Evolutionary conservation across 2,888 invertebrate genomes (phyloP).

Genomic region (Eupithecia subfuscata): DNA sequence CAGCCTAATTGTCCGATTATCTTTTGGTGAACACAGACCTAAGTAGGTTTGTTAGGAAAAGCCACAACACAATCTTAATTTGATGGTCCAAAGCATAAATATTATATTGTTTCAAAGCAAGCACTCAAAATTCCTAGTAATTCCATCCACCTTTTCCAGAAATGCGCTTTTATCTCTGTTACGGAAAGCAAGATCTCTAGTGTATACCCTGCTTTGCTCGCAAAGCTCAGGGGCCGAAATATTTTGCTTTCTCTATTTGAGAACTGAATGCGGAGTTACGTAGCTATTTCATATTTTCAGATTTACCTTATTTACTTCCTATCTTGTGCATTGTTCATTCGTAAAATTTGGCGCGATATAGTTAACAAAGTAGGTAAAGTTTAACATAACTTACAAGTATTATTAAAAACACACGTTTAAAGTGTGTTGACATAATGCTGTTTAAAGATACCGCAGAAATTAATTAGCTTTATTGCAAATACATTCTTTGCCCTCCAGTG

Average conservation of each 20-base stretch:
- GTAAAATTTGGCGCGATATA: not conserved
- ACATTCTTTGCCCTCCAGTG: too few species aligned
- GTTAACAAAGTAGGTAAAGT: not conserved
- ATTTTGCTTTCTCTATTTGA: slow-evolving; percentile 32
- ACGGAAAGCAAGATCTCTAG: slow-evolving; percentile 26
- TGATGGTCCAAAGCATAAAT: not conserved
- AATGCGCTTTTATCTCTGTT: slow-evolving; percentile 26
- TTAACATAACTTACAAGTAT: not conserved
- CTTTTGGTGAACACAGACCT: too few species aligned
- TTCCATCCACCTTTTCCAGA: slow-evolving; percentile 16
- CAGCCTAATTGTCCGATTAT: too few species aligned
- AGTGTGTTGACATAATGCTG: not conserved
- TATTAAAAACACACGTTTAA: too few species aligned
- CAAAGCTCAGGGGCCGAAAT: slow-evolving; percentile 30
- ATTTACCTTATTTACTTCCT: not conserved
- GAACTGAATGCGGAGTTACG: slow-evolving; percentile 21
- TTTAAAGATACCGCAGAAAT: not conserved
- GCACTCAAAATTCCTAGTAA: slow-evolving; percentile 6
- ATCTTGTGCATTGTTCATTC: not conserved
- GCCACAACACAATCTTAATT: not conserved
- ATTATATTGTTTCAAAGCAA: not conserved
- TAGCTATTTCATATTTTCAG: slow-evolving; percentile 15
- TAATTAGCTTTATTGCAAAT: too few species aligned
- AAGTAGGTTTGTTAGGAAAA: not conserved
- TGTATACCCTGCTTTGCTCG: slow-evolving; percentile 21